Percentiles rank a stretch among this genome's conserved stretches.
Conservation (phyloP, 2,113 vertebrate genomes). For the Solenodon paradoxus region DNA sequence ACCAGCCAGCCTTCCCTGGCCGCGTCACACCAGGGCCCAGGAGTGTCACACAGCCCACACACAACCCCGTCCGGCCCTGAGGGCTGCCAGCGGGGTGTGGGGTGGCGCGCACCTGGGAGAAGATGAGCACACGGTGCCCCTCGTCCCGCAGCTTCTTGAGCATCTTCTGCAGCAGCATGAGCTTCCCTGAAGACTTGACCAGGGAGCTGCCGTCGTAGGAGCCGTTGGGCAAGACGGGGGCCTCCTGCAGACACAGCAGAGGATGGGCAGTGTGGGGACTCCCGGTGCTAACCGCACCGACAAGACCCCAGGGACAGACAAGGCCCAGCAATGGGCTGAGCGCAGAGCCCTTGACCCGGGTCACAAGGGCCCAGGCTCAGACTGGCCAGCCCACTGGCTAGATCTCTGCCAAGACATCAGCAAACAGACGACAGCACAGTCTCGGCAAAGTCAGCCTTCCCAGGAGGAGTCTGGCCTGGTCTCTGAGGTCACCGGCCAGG, state of each 20-base stretch:
- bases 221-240: conserved; percentile 94
- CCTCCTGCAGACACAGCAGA: conserved; percentile 86
- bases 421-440: fast-evolving
- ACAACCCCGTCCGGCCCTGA: fast-evolving
- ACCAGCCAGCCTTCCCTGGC: not conserved
- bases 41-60: not conserved
- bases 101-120: conserved; percentile 90
- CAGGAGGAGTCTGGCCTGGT: not conserved
- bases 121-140: conserved; percentile 97
- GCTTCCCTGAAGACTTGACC: conserved; percentile 97
- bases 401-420: not conserved
- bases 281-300: not conserved
- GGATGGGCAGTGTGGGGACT: not conserved
- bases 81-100: no score
- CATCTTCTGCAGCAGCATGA: conserved; percentile 98
- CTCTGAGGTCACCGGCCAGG: not conserved
- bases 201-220: conserved; percentile 96
- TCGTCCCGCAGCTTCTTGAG: conserved; percentile 94
- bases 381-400: no score
- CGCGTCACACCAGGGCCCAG: not conserved
- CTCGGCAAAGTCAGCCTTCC: not conserved
- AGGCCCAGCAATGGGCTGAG: not conserved
- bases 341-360: no score
- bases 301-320: not conserved
- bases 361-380: fast-evolving